Percentiles rank a stretch among this genome's conserved stretches.
Evolutionary conservation across 2,797 vertebrate genomes (phyloP).

Genomic region (Neomorphus geoffroyi): DNA sequence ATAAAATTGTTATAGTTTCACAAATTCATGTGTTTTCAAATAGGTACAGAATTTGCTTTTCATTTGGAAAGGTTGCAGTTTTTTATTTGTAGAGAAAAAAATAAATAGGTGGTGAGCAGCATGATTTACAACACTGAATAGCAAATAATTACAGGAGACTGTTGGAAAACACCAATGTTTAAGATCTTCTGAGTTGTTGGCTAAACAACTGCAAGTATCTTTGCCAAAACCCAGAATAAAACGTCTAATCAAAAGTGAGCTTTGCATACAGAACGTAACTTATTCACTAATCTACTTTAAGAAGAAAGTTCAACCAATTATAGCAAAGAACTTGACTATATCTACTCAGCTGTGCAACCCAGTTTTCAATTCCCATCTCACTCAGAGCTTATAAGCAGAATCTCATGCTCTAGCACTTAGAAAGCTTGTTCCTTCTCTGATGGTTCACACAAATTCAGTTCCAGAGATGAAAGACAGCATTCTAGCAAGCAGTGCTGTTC

Average conservation of each 20-base stretch:
- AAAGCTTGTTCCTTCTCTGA: background rate
- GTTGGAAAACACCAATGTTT: slow-evolving; percentile 1
- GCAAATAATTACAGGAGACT: background rate
- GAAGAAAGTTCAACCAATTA: background rate
- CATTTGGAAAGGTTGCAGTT: background rate
- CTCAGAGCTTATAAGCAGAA: background rate
- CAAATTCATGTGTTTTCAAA: background rate
- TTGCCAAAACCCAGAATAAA: slow-evolving; percentile 30
- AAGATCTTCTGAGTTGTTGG: background rate
- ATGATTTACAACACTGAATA: background rate
- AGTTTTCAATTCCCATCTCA: background rate
- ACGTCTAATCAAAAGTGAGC: background rate
- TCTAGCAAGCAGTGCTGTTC: background rate
- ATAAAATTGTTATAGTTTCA: background rate
- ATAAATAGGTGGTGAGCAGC: background rate
- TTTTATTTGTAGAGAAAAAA: background rate
- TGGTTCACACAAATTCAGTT: background rate
- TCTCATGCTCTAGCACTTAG: background rate
- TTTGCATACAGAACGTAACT: background rate
- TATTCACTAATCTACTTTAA: background rate
- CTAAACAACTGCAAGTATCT: slow-evolving; percentile 24
- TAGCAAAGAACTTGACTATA: background rate
- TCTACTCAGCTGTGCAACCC: background rate
- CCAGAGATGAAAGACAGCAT: background rate
- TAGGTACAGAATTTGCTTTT: background rate